Evolutionary conservation across 2,888 invertebrate genomes (phyloP).

Genomic region (Drosophila yooni): DNA sequence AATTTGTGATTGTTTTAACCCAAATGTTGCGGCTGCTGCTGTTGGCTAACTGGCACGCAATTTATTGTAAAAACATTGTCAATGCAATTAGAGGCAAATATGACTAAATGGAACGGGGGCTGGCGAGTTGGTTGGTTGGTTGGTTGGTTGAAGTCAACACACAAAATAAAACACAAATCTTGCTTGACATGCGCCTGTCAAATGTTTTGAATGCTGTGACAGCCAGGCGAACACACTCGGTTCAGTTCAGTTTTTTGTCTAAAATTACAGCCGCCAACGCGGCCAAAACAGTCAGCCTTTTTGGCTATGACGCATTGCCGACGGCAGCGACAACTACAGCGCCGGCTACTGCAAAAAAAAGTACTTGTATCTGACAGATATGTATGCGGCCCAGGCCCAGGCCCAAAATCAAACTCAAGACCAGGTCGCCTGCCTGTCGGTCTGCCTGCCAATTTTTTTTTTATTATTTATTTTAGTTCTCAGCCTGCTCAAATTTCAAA

Average conservation of each 20-base stretch:
- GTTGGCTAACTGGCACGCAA: constrained; percentile 63
- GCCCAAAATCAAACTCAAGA: constrained; percentile 3
- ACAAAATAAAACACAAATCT: constrained; percentile 50
- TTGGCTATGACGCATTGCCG: constrained; percentile 71
- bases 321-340: constrained; percentile 32
- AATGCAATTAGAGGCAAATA: constrained; percentile 68
- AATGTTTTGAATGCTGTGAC: constrained; percentile 62
- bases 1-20: constrained; percentile 78
- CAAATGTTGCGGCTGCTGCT: constrained; percentile 50
- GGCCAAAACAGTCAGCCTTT: constrained; percentile 9
- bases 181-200: constrained; percentile 70
- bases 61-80: constrained; percentile 82
- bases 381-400: constrained; percentile 19
- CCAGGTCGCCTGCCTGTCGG: constrained; percentile 2
- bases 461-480: constrained; percentile 37
- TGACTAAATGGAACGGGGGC: constrained; percentile 18
- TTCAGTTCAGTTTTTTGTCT: constrained; percentile 53
- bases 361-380: constrained; percentile 51
- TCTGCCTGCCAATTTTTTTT: constrained; percentile 6
- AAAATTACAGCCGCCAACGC: constrained; percentile 67
- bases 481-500: constrained; percentile 70
- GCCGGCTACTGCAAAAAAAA: constrained; percentile 58
- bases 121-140: neutral
- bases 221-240: constrained; percentile 38
- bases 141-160: neutral